These are phyloP conservation scores for Leptopilina syphax DNA, from an alignment of 2,888 invertebrate genomes.

Conservation along the genomic window DNA sequence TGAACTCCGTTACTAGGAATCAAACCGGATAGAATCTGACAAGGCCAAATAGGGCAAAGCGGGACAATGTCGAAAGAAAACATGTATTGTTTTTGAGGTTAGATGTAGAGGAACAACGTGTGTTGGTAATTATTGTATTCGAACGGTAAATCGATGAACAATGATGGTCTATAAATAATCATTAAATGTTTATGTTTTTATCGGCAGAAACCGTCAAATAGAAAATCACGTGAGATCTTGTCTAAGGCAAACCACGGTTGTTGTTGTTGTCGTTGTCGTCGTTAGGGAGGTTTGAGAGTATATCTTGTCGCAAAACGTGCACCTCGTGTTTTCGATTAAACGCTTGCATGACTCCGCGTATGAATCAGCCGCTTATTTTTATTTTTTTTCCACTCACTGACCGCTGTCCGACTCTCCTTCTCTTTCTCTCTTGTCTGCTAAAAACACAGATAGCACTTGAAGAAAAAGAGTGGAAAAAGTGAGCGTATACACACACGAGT, in stretches of 20 bases:
- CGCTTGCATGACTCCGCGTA: conserved; percentile 66
- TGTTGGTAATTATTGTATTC: no score
- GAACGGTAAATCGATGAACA: no score
- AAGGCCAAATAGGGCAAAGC: no score
- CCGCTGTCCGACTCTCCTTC: conserved; percentile 54
- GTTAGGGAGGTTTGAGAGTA: conserved; percentile 28
- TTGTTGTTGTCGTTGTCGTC: conserved; percentile 46
- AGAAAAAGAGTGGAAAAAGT: conserved; percentile 8
- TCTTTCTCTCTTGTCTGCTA: conserved; percentile 35
- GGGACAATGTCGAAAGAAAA: no score
- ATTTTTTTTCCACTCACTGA: conserved; percentile 64
- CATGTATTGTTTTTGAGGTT: no score
- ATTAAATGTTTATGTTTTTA: neutral
- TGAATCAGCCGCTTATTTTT: conserved; percentile 69
- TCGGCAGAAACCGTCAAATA: neutral
- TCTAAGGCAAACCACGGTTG: conserved; percentile 50
- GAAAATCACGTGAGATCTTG: conserved; percentile 31
- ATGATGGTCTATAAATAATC: neutral
- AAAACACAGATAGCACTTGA: conserved; percentile 17
- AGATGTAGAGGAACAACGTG: no score
- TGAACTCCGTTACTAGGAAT: no score
- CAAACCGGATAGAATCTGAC: no score
- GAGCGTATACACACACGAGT: conserved; percentile 7
- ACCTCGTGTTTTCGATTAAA: conserved; percentile 64
- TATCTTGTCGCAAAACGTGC: conserved; percentile 52